phyloP scores from a whole-genome alignment of 2,797 vertebrate species.

The Zenarchopterus dispar region DNA sequence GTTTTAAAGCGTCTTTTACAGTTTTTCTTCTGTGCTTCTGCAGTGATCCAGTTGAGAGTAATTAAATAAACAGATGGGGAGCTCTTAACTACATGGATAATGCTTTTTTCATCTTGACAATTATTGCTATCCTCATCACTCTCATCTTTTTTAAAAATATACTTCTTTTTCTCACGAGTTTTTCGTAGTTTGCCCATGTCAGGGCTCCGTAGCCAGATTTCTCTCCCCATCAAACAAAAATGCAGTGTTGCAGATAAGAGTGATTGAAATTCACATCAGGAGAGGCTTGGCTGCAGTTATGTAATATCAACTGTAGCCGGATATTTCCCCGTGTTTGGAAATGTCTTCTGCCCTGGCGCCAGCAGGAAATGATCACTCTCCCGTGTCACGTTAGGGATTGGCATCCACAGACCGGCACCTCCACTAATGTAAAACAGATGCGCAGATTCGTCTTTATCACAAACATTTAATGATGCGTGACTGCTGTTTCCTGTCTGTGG shows the following conservation, averaged over 20 bases:
- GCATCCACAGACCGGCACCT: slow-evolving; percentile 9
- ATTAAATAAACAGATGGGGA: too few species aligned
- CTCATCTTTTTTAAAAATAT: too few species aligned
- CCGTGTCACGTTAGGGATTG: slow-evolving; percentile 4
- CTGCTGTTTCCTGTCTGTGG: slow-evolving; percentile 1
- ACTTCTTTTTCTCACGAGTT: too few species aligned
- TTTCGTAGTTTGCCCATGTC: too few species aligned
- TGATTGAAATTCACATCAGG: slow-evolving; percentile 14
- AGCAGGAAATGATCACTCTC: slow-evolving; percentile 2
- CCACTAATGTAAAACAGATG: slow-evolving; percentile 9
- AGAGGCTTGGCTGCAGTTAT: neutral
- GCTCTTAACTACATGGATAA: too few species aligned
- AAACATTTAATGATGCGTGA: neutral
- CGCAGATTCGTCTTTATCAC: neutral
- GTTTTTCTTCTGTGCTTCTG: too few species aligned
- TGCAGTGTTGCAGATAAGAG: neutral
- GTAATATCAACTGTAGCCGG: slow-evolving; percentile 20
- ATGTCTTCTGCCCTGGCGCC: slow-evolving; percentile 17
- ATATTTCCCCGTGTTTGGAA: slow-evolving; percentile 21
- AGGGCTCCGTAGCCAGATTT: neutral
- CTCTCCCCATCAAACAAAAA: neutral
- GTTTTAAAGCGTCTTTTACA: too few species aligned
- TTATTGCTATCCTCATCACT: too few species aligned
- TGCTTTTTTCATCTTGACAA: too few species aligned
- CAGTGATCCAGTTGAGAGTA: too few species aligned